Conservation (phyloP, 2,113 vertebrate genomes). For the Empidonax traillii region DNA sequence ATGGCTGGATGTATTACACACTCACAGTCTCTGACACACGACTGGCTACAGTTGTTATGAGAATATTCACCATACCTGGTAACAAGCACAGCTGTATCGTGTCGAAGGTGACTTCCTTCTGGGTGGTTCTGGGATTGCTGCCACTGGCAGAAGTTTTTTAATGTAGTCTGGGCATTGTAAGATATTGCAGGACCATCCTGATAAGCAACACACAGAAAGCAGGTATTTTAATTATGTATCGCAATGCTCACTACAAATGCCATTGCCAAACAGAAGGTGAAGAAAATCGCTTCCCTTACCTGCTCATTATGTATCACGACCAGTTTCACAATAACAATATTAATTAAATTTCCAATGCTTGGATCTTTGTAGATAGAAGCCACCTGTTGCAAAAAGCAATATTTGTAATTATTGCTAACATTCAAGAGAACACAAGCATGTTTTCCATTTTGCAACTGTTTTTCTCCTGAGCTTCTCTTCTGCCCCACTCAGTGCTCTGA, state of each 20-base stretch:
- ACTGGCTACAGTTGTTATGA: neutral
- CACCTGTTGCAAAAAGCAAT: slow-evolving; percentile 83
- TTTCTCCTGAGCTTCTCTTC: neutral
- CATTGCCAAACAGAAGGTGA: neutral
- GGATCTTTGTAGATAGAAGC: slow-evolving; percentile 98
- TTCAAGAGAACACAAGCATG: neutral
- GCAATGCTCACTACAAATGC: neutral
- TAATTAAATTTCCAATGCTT: slow-evolving; percentile 98
- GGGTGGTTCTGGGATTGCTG: slow-evolving; percentile 89
- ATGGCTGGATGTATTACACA: neutral
- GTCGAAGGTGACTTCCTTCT: slow-evolving; percentile 88
- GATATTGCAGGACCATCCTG: slow-evolving; percentile 94
- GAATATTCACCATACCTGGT: slow-evolving; percentile 81
- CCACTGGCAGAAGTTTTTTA: slow-evolving; percentile 99
- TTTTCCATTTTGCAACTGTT: neutral
- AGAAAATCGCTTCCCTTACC: slow-evolving; percentile 78
- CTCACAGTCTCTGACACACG: neutral
- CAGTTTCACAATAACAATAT: slow-evolving; percentile 97
- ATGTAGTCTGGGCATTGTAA: slow-evolving; percentile 94
- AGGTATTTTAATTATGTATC: neutral
- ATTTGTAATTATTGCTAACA: slow-evolving; percentile 52
- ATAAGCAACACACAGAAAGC: slow-evolving; percentile 22
- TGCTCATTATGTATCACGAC: slow-evolving; percentile 93
- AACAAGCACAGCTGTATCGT: slow-evolving; percentile 95
- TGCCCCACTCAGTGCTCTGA: neutral